Evolutionary conservation across 2,113 vertebrate genomes (phyloP), one percentile per base, ranked within the genome.

Genomic region (Tetraodon nigroviridis): DNA sequence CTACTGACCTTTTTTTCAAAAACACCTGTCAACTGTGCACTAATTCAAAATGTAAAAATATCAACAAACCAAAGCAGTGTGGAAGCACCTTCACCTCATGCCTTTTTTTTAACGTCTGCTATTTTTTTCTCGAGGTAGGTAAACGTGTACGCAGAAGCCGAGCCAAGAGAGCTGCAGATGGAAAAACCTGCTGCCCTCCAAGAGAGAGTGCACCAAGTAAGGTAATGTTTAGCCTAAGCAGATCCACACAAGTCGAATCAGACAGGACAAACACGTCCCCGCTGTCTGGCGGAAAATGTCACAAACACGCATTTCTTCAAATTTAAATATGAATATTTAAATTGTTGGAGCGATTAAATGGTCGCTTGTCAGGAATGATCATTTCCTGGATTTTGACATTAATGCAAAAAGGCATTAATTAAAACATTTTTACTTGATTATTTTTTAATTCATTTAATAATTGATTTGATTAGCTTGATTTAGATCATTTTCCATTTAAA

Each of bases 181-280:
- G 45, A 67, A 64, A 72, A 55, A n/a, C 52, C 47, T 17, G 17
- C 51, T 67, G 53, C 49, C 60, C 66, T 73, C 58, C 49, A 57
- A 48, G 11, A 48, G 45, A 58, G 67, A 69, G 80, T 73, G 82
- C 67, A 76, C 85, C 85, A 88, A 88, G 82, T 89, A 85, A 84
- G 85, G 82, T 73, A 75, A 85, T 84, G 84, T 87, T 89, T 81
- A 80, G 61, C 73, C 47, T 54, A 45, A 53, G 61, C 18, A 59
- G 24, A 85, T 57, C 64, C 70, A 61, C 53, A 61, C 53, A 64
- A 46, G 54, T 61, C 60, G 77, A 60, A 80, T 81, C 71, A 60
- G 41, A 18, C 16, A 54, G 59, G 63, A 71, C 49, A 65, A 12
- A 54, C 58, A 70, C 55, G 53, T 55, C 52, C 32, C 50, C 46